Percentiles rank a stretch among this genome's conserved stretches.
Conservation (phyloP, 2,113 vertebrate genomes). For the Probosciger aterrimus region DNA sequence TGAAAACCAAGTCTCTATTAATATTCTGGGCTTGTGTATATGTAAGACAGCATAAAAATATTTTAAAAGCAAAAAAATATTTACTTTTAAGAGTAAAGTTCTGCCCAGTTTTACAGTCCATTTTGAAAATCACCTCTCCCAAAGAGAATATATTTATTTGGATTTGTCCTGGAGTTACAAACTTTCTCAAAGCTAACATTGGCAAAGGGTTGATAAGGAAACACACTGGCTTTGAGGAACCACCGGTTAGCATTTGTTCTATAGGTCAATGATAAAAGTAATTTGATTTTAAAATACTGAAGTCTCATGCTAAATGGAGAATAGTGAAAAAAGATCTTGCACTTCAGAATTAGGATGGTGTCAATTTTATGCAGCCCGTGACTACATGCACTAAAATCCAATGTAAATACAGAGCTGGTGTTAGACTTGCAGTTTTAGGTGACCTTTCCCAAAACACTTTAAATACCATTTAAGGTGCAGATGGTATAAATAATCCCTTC, state of each 20-base stretch:
- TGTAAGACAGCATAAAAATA: not conserved
- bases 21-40: not conserved
- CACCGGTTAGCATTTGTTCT: not conserved
- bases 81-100: not conserved
- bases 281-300: not conserved
- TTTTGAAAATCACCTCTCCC: not conserved
- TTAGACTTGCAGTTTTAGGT: not conserved
- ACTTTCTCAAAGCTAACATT: not conserved
- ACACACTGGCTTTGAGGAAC: not conserved
- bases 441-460: slow-evolving; percentile 6
- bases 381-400: not conserved
- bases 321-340: not conserved
- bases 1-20: not conserved
- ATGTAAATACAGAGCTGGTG: not conserved
- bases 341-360: not conserved
- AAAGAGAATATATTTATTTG: not conserved
- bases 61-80: not conserved
- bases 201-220: not conserved
- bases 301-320: not conserved
- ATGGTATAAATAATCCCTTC: slow-evolving; percentile 21
- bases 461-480: not conserved
- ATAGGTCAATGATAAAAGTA: not conserved
- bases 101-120: not conserved
- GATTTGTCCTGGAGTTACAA: not conserved
- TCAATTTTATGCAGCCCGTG: not conserved